Conservation (phyloP, 2,888 invertebrate genomes). For the Furcula furcula region DNA sequence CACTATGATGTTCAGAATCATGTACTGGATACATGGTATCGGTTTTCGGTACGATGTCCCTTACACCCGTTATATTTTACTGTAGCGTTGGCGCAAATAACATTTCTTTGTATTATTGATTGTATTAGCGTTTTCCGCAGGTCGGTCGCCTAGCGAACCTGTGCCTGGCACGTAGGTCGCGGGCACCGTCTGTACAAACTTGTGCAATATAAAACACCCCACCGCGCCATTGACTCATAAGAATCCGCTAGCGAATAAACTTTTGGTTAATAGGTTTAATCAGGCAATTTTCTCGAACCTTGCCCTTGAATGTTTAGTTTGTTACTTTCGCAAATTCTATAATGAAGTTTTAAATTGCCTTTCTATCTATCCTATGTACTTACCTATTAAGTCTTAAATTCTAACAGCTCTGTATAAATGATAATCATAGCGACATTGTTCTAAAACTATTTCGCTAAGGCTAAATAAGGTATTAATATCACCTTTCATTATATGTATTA, state of each 20-base stretch:
- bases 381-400: neutral
- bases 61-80: slow-evolving; percentile 5
- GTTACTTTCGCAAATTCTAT: slow-evolving; percentile 32
- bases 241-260: slow-evolving; percentile 61
- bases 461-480: too few species aligned
- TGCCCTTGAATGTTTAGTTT: slow-evolving; percentile 64
- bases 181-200: slow-evolving; percentile 51
- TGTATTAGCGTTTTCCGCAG: slow-evolving; percentile 65
- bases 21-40: too few species aligned
- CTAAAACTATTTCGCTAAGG: too few species aligned
- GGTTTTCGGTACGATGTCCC: too few species aligned
- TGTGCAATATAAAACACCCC: slow-evolving; percentile 66
- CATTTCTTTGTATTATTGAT: slow-evolving; percentile 65
- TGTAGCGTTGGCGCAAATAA: slow-evolving; percentile 35
- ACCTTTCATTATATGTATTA: too few species aligned
- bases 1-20: too few species aligned
- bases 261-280: slow-evolving; percentile 70
- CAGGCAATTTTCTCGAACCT: slow-evolving; percentile 66
- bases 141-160: slow-evolving; percentile 43
- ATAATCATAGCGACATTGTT: too few species aligned
- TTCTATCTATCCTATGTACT: slow-evolving; percentile 18
- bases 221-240: slow-evolving; percentile 64
- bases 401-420: too few species aligned
- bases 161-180: slow-evolving; percentile 59
- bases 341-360: slow-evolving; percentile 32